A percentile compares a stretch with the other conserved stretches of the same genome.
These are phyloP conservation scores for Osmerus eperlanus DNA, from an alignment of 2,113 vertebrate species.

Conservation along the genomic window DNA sequence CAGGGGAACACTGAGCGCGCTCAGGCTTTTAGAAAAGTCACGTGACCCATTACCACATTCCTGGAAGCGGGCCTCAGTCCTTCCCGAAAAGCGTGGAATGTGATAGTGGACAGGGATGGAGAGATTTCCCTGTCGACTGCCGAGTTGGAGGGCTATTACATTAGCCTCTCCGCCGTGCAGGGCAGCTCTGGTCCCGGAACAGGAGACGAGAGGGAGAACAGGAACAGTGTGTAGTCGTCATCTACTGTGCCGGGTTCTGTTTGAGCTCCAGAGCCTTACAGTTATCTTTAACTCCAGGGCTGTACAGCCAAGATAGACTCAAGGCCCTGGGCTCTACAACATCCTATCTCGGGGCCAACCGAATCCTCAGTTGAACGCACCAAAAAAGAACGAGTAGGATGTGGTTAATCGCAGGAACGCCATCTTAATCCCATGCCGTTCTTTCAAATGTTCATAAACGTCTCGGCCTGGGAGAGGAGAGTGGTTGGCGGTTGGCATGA, in stretches of 20 bases:
- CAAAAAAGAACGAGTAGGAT: too few species aligned
- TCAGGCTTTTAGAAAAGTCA: slow-evolving; percentile 46
- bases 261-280: too few species aligned
- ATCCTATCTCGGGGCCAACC: too few species aligned
- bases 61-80: slow-evolving; percentile 50
- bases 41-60: slow-evolving; percentile 57
- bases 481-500: slow-evolving; percentile 13
- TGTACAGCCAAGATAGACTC: too few species aligned
- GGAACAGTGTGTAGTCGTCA: neutral
- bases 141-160: slow-evolving; percentile 35
- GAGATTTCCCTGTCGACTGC: slow-evolving; percentile 15
- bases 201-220: neutral
- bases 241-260: neutral
- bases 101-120: neutral
- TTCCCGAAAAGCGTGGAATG: slow-evolving; percentile 61
- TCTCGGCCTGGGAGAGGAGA: neutral
- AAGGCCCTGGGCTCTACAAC: too few species aligned
- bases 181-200: neutral
- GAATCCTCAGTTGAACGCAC: too few species aligned
- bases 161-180: slow-evolving; percentile 15
- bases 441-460: too few species aligned
- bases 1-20: neutral
- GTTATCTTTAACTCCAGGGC: too few species aligned
- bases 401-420: too few species aligned
- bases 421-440: too few species aligned